Conservation (phyloP, 2,113 vertebrate species). For the Oplegnathus fasciatus region DNA sequence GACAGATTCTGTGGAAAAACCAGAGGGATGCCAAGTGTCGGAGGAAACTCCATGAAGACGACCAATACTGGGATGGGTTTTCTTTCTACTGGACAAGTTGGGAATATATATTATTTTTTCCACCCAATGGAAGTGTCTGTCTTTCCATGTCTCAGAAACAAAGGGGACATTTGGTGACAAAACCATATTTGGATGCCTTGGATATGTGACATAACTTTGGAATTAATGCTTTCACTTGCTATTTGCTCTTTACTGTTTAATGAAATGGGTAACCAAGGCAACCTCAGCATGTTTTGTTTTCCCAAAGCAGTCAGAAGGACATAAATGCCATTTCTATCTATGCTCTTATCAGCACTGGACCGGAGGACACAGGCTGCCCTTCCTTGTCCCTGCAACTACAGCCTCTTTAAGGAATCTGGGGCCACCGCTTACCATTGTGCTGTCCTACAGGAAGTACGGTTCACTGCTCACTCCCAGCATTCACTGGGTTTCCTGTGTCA, state of each 20-base stretch:
- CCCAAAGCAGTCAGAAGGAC: constrained; percentile 56
- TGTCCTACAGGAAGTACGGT: constrained; percentile 84
- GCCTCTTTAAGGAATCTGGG: constrained; percentile 80
- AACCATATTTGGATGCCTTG: background rate
- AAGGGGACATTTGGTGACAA: background rate
- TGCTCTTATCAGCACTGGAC: constrained; percentile 81
- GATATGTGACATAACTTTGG: constrained; percentile 9
- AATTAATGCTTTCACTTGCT: constrained; percentile 10
- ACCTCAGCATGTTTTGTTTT: constrained; percentile 72
- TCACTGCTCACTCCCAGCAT: constrained; percentile 86
- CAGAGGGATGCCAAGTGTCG: background rate
- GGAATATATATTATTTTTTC: background rate
- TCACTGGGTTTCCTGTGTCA: constrained; percentile 89
- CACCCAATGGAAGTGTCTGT: constrained; percentile 7
- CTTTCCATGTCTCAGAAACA: constrained; percentile 24
- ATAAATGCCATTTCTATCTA: constrained; percentile 79
- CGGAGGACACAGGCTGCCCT: constrained; percentile 81
- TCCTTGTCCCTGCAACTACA: constrained; percentile 80
- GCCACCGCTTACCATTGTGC: constrained; percentile 84
- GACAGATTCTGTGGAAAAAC: constrained; percentile 33
- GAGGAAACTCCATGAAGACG: constrained; percentile 2
- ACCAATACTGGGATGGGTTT: background rate
- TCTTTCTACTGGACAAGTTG: background rate
- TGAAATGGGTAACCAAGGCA: constrained; percentile 66
- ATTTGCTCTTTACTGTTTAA: constrained; percentile 51